phyloP scores from a whole-genome alignment of 2,888 invertebrate genomes.

The Monochamus alternatus region DNA sequence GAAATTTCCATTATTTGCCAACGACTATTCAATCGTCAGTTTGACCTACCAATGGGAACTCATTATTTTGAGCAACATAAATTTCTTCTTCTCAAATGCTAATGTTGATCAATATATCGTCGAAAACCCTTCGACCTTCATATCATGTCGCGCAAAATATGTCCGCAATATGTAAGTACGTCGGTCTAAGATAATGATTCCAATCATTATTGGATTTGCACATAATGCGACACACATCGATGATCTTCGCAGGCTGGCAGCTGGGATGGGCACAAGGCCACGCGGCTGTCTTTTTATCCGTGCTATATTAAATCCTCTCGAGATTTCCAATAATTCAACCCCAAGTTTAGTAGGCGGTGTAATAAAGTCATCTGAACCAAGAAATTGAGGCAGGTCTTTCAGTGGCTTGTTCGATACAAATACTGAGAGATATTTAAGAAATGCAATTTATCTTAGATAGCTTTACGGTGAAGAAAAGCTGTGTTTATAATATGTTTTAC shows the following conservation, averaged over 20 bases:
- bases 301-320: constrained; percentile 12
- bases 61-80: too few relatives aligned
- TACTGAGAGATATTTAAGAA: too few relatives aligned
- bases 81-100: too few relatives aligned
- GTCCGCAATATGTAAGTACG: constrained; percentile 13
- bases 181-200: constrained; percentile 64
- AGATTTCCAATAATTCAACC: neutral
- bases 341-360: neutral
- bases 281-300: constrained; percentile 28
- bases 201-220: constrained; percentile 67
- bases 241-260: constrained; percentile 51
- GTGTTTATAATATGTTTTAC: neutral
- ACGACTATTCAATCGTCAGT: too few relatives aligned
- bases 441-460: too few relatives aligned
- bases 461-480: neutral
- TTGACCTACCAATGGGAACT: too few relatives aligned
- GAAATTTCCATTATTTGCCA: too few relatives aligned
- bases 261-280: constrained; percentile 63
- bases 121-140: neutral
- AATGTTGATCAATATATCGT: too few relatives aligned
- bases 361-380: neutral
- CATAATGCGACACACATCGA: constrained; percentile 64
- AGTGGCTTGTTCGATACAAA: too few relatives aligned
- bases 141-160: neutral
- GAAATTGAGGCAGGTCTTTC: too few relatives aligned